phyloP scores from a whole-genome alignment of 2,113 vertebrate species.

The Rutilus rutilus region DNA sequence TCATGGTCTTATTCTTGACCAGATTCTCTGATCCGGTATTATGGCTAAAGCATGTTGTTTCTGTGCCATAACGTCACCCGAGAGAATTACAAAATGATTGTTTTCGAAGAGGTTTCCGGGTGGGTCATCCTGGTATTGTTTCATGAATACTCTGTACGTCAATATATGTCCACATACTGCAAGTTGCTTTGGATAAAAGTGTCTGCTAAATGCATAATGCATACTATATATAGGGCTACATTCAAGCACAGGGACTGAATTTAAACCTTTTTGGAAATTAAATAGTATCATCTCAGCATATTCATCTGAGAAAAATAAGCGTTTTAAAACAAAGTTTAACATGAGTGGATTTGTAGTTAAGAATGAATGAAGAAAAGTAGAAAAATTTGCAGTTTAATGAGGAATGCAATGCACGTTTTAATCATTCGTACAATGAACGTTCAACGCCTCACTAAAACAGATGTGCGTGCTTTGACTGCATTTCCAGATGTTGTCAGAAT shows the following conservation, averaged over 20 bases:
- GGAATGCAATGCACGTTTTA: background rate
- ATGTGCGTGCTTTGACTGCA: constrained; percentile 5
- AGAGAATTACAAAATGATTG: background rate
- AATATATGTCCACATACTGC: background rate
- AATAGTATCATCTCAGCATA: background rate
- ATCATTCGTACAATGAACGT: background rate
- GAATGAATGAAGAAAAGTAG: background rate
- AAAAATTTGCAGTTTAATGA: background rate
- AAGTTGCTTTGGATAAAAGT: background rate
- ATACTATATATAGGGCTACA: too few relatives aligned
- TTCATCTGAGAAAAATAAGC: background rate
- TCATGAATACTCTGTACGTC: background rate
- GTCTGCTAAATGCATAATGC: background rate
- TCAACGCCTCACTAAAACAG: constrained; percentile 12
- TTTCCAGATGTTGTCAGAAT: constrained; percentile 36
- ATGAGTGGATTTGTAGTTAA: background rate
- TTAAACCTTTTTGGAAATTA: background rate
- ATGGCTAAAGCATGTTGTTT: background rate
- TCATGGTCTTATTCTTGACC: background rate
- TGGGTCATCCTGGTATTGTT: constrained; percentile 11
- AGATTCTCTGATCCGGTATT: background rate
- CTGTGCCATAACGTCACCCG: background rate
- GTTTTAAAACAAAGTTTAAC: background rate
- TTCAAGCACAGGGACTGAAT: background rate
- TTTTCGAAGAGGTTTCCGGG: background rate